Base-by-base conservation (phyloP, 2,888 invertebrate genomes). In the Stegophylla sp. region DNA sequence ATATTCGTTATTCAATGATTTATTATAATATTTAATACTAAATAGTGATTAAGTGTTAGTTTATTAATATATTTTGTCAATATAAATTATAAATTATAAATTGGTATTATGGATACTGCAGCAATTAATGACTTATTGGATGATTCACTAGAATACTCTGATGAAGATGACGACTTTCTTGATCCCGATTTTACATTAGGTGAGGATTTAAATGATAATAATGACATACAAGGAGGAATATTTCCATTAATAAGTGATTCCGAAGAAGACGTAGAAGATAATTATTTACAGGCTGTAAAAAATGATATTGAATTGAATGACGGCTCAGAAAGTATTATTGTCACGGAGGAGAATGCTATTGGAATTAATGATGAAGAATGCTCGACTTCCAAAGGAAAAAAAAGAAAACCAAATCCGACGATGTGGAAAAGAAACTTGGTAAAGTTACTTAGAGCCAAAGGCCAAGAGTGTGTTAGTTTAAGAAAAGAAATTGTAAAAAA, bases 321-420 rank as follows among this genome's bases (percentile, higher is more conserved):
- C 13, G 15, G 48, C 15, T 12, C 15, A 48, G 48, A 48, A 48
- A 48, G 15, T 48, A 48, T 12, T 48, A 48, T 48, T 48, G 48
- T 48, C 48, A 13, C 48, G 12, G 48, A 48, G 15, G 48, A 48
- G 48, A 48, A 48, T 15, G 48, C 12, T 48, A 13, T 48, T 48
- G 48, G 15, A 48, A 48, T 48, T 48, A 53, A 53, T 53, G 4
- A 53, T 20, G 53, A 53, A 53, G 53, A 53, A 53, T 53, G 53
- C 53, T 53, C 53, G 9, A 53, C 53, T 53, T 53, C 53, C 53
- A 53, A 53, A 53, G 53, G 53, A 5, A 53, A 53, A 53, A 53
- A 53, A 53, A 53, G 53, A 3, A 53, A 4, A 20, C n/a, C 7
- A 20, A 20, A n/a, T 53, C 53, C 53, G 20, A 20, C 20, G 7